phyloP scores from a whole-genome alignment of 2,113 vertebrate genomes.

The Phylloscopus trochiloides region DNA sequence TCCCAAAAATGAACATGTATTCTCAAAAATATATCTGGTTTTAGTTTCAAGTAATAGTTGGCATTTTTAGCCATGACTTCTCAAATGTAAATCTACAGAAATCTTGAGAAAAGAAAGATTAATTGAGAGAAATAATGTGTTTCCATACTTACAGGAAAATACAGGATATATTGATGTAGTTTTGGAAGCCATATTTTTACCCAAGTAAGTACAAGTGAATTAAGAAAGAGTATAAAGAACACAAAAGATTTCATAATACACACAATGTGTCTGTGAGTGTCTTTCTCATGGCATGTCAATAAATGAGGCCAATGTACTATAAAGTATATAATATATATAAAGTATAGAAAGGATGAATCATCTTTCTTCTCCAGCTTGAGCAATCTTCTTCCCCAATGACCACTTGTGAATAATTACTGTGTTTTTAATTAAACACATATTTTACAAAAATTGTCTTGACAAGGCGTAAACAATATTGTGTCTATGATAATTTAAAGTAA shows the following conservation, averaged over 20 bases:
- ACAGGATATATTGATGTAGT: background rate
- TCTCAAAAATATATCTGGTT: background rate
- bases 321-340: background rate
- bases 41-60: background rate
- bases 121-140: background rate
- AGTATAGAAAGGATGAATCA: background rate
- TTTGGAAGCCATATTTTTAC: background rate
- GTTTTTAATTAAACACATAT: fast-evolving
- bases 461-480: background rate
- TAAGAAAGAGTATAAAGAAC: background rate
- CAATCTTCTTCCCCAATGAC: background rate
- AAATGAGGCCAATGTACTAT: background rate
- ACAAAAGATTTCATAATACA: background rate
- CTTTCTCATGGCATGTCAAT: background rate
- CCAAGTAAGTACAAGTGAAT: background rate
- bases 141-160: background rate
- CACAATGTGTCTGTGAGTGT: background rate
- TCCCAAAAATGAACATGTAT: background rate
- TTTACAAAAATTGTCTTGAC: background rate
- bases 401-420: background rate
- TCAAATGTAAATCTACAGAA: background rate
- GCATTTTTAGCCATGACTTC: background rate
- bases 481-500: background rate
- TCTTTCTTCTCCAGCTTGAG: background rate
- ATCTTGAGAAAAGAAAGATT: background rate